Conservation (phyloP, 2,888 invertebrate species). For the Conops quadrifasciatus region DNA sequence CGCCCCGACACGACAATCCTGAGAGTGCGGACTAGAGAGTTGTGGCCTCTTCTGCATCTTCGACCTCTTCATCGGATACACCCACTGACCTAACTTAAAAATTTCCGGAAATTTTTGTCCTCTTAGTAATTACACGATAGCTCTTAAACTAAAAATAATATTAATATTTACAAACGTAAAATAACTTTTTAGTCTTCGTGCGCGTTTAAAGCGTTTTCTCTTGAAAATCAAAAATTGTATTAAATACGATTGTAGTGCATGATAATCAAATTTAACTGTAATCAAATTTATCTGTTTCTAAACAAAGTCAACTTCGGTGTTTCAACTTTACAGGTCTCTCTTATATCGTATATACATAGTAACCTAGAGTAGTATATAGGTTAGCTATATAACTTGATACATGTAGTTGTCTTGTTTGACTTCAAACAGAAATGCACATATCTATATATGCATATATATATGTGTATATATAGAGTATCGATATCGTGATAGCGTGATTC, state of each 20-base stretch:
- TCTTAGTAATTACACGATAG: too few relatives aligned
- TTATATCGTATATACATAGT: background rate
- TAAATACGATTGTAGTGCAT: too few relatives aligned
- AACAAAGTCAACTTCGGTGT: conserved; percentile 15
- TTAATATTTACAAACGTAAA: too few relatives aligned
- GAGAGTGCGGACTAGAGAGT: background rate
- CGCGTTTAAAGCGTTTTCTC: background rate
- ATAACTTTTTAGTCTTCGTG: too few relatives aligned
- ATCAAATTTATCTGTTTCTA: background rate
- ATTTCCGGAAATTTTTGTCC: background rate
- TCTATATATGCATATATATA: too few relatives aligned
- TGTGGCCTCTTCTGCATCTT: background rate
- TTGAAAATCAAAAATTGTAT: background rate
- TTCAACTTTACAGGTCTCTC: conserved; percentile 29
- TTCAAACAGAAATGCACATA: too few relatives aligned
- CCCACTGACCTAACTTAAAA: background rate
- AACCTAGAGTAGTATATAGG: background rate
- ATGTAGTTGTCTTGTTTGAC: too few relatives aligned
- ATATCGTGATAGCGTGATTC: too few relatives aligned
- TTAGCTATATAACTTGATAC: too few relatives aligned
- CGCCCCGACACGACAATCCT: conserved; percentile 15
- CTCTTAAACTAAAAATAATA: too few relatives aligned
- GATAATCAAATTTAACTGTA: background rate
- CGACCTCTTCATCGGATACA: conserved; percentile 6
- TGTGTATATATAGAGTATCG: too few relatives aligned